A percentile compares a stretch with the other conserved stretches of the same genome.
Conservation (phyloP, 1,140 invertebrate genomes). For the Drosophila rhopaloa region DNA sequence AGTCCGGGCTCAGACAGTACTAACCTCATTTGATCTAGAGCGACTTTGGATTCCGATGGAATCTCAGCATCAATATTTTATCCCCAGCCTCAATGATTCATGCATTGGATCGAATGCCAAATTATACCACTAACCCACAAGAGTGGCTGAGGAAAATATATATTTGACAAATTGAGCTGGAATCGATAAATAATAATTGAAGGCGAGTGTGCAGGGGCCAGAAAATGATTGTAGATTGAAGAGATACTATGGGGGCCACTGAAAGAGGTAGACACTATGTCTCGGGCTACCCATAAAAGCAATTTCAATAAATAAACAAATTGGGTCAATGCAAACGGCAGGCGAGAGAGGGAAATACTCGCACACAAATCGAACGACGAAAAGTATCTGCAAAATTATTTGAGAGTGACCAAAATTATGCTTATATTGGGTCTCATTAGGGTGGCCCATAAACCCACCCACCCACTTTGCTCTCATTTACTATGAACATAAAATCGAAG, state of each 20-base stretch:
- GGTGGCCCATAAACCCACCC: constrained; percentile 18
- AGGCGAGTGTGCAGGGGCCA: constrained; percentile 33
- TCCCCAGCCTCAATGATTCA: constrained; percentile 31
- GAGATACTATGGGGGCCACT: constrained; percentile 8
- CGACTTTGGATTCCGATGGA: constrained; percentile 14
- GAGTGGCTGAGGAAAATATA: constrained; percentile 26
- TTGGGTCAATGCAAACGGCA: constrained; percentile 65
- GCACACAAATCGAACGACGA: constrained; percentile 18
- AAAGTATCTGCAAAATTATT: constrained; percentile 18
- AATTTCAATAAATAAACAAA: constrained; percentile 81
- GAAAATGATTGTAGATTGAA: constrained; percentile 44
- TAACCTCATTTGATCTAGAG: constrained; percentile 23
- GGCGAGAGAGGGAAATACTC: constrained; percentile 3
- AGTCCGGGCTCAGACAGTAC: constrained; percentile 6
- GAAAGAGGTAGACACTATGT: constrained; percentile 31
- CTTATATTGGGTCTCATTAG: constrained; percentile 58
- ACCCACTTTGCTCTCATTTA: constrained; percentile 54
- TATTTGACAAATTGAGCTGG: constrained; percentile 69
- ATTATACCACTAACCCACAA: constrained; percentile 11
- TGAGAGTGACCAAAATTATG: constrained; percentile 16
- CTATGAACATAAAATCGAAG: constrained; percentile 54
- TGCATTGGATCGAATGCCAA: constrained; percentile 33
- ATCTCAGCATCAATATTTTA: constrained; percentile 19
- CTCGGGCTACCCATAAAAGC: constrained; percentile 54
- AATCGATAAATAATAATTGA: constrained; percentile 78